Percentiles rank a stretch among this genome's conserved stretches.
Evolutionary conservation across 2,797 vertebrate genomes (phyloP).

Genomic region (Sebastes cheni): DNA sequence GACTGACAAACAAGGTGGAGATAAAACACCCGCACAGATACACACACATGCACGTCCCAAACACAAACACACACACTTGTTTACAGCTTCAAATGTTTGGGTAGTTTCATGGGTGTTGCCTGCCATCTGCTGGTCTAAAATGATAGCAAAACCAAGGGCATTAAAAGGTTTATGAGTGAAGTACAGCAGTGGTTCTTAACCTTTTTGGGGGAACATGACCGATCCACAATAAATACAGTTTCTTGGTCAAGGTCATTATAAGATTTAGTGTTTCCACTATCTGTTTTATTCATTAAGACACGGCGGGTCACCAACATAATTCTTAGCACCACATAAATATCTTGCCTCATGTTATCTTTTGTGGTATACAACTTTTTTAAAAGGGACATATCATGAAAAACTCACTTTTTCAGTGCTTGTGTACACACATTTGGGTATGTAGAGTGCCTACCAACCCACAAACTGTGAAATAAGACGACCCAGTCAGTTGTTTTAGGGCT

Average conservation of each 20-base stretch:
- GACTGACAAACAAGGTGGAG: constrained; percentile 58
- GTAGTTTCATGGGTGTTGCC: constrained; percentile 16
- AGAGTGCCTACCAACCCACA: no score
- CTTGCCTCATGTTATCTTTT: background rate
- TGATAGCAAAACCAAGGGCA: background rate
- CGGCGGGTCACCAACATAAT: background rate
- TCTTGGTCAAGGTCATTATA: background rate
- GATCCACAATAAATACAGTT: background rate
- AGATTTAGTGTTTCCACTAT: background rate
- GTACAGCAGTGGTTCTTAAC: background rate
- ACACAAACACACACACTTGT: constrained; percentile 4
- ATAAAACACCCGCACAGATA: constrained; percentile 6
- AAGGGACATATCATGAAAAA: no score
- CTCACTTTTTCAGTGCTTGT: no score
- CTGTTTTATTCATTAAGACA: background rate
- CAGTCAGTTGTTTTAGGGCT: fast-evolving
- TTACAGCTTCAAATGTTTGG: background rate
- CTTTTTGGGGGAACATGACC: background rate
- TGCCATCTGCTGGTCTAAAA: constrained; percentile 70
- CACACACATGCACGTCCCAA: constrained; percentile 2
- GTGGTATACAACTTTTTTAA: no score
- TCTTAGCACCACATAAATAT: background rate
- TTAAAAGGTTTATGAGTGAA: background rate
- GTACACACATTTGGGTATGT: no score
- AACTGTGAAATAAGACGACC: no score